Evolutionary conservation across 2,797 vertebrate species (phyloP), one percentile per base, ranked within the genome.

Genomic region (Ataeniobius toweri): DNA sequence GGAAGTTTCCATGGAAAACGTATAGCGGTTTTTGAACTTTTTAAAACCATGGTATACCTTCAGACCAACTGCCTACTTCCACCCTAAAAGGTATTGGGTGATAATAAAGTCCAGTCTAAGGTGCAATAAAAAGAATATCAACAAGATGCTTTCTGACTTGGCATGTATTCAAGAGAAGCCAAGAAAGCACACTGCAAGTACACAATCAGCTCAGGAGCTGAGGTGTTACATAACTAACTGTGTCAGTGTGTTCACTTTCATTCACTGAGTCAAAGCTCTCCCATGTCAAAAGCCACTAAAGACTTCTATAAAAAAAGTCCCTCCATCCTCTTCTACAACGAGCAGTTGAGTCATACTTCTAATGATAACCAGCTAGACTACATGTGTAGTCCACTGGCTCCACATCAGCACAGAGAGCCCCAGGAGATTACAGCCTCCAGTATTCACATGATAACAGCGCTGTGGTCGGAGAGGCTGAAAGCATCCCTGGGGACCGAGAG

Each of bases 321-420:
- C 73, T 70, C 65, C 70, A 71, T 77, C 75, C 74, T 81, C 78
- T 76, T 48, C 80, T 73, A 76, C 51, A 65, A 56, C 67, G n/a
- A 79, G 75, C 77, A 74, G 85, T 85, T 90, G 85, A 89, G 79
- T 91, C 88, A 89, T 69, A 85, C 70, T 59, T 87, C 83, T 79
- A 86, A 87, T 86, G 87, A 90, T 83, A 84, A 86, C 81, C 80
- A 81, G 61, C 86, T 77, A 61, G 86, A 83, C 86, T 84, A 85
- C 88, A 91, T 85, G 91, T 92, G 91, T 86, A 82, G 91, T 86
- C 86, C 76, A 75, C 82, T 81, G 84, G 86, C 80, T 85, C 63
- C 79, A 67, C 85, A 82, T 89, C 86, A 84, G 85, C 14, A 59
- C 75, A 51, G 6, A 73, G 61, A 0, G 58, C 80, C 85, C 48